Evolutionary conservation across 64 coral and sea anemone species (phyloP).

Genomic region (Stichodactyla mertensii): DNA sequence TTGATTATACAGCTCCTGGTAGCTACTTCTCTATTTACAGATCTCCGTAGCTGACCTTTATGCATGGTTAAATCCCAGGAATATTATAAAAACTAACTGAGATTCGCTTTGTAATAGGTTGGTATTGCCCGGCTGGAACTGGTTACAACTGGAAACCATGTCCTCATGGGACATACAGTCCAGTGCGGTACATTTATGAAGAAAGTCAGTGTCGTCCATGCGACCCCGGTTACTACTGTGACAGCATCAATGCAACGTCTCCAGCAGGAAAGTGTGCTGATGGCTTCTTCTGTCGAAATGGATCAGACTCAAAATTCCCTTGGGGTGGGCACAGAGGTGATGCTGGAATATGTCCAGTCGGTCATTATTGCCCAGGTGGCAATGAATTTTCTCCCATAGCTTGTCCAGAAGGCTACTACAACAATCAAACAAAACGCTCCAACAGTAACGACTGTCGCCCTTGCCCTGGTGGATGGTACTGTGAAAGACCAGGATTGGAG

Average conservation of each 20-base stretch:
- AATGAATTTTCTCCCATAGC: constrained; percentile 60
- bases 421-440: constrained; percentile 65
- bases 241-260: constrained; percentile 57
- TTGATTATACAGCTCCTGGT: no score
- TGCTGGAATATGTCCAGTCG: constrained; percentile 89
- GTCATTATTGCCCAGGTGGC: constrained; percentile 75
- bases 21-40: no score
- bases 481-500: constrained; percentile 68
- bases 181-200: constrained; percentile 57
- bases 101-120: constrained; percentile 44
- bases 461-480: constrained; percentile 83
- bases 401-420: constrained; percentile 79
- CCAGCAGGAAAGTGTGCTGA: constrained; percentile 61
- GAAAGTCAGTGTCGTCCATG: constrained; percentile 71
- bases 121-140: constrained; percentile 83
- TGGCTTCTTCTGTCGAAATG: constrained; percentile 93
- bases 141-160: constrained; percentile 83
- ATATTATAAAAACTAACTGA: not conserved
- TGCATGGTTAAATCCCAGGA: not conserved
- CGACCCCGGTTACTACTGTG: constrained; percentile 79
- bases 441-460: constrained; percentile 46
- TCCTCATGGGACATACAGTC: constrained; percentile 87
- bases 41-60: not conserved
- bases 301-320: constrained; percentile 77
- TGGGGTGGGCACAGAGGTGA: constrained; percentile 81